phyloP scores from a whole-genome alignment of 2,113 vertebrate species.

The Melanotaenia duboulayi region DNA sequence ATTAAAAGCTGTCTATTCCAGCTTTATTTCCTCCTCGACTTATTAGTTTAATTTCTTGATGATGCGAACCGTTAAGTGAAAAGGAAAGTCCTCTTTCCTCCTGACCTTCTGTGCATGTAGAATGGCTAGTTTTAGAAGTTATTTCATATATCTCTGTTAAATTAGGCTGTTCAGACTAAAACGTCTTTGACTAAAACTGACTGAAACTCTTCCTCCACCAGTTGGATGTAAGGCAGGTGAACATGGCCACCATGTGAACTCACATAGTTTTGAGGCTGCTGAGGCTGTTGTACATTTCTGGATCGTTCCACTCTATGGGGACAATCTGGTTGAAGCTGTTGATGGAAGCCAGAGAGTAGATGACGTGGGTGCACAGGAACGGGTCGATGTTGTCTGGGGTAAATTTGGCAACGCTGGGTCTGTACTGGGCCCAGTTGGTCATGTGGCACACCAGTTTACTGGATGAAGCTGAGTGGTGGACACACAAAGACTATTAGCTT shows the following conservation, averaged over 20 bases:
- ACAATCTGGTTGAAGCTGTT: slow-evolving; percentile 74
- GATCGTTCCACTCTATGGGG: slow-evolving; percentile 80
- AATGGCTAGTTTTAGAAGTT: no score
- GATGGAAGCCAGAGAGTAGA: slow-evolving; percentile 80
- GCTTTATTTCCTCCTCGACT: no score
- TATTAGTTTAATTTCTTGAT: no score
- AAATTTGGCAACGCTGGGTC: slow-evolving; percentile 72
- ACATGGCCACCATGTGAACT: slow-evolving; percentile 38
- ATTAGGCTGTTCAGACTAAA: no score
- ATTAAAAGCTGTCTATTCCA: no score
- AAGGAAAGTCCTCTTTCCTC: no score
- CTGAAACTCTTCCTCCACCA: no score
- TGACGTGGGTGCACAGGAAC: slow-evolving; percentile 84
- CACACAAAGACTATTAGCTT: not conserved
- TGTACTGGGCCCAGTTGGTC: slow-evolving; percentile 86
- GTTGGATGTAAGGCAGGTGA: no score
- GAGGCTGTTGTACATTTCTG: slow-evolving; percentile 68
- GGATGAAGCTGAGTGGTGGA: slow-evolving; percentile 66
- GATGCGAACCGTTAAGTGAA: no score
- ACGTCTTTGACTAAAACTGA: no score
- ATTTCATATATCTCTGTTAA: no score
- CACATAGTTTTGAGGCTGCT: slow-evolving; percentile 78
- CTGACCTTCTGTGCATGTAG: no score
- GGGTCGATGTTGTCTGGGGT: slow-evolving; percentile 80
- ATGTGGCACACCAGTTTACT: slow-evolving; percentile 84